phyloP scores from a whole-genome alignment of 2,113 vertebrate genomes.

The Nesoenas mayeri region DNA sequence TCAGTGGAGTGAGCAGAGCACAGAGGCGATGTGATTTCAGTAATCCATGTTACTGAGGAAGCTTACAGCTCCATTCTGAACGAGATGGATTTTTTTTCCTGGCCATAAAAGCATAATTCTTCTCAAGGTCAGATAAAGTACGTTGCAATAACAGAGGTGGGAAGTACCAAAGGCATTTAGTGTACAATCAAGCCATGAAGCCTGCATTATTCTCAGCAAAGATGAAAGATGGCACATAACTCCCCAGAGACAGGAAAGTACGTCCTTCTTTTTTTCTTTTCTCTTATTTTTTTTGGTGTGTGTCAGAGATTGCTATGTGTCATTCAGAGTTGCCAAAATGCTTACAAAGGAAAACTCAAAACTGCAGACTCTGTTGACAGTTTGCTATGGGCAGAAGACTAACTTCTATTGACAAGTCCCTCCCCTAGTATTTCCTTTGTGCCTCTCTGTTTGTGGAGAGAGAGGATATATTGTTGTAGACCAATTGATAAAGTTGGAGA shows the following conservation, averaged over 20 bases:
- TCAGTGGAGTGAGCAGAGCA: background rate
- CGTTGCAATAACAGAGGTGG: background rate
- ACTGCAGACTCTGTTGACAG: background rate
- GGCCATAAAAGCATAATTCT: slow-evolving; percentile 15
- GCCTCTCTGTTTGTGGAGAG: background rate
- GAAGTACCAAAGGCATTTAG: background rate
- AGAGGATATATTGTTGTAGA: background rate
- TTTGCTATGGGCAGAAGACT: background rate
- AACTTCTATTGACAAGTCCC: background rate
- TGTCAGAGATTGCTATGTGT: background rate
- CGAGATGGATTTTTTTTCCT: background rate
- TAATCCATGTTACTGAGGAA: slow-evolving; percentile 25
- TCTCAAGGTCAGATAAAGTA: slow-evolving; percentile 47
- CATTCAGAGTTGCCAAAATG: background rate
- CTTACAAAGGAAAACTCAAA: background rate
- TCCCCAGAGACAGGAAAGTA: background rate
- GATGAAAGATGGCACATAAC: background rate
- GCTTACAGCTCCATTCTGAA: slow-evolving; percentile 16
- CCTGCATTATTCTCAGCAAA: background rate
- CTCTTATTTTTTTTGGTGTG: background rate
- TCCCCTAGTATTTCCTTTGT: background rate
- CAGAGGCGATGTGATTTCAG: slow-evolving; percentile 39
- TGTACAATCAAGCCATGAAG: background rate
- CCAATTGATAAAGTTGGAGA: background rate
- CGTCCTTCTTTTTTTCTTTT: too few relatives aligned